A percentile compares a stretch with the other conserved stretches of the same genome.
Conservation (phyloP, 2,113 vertebrate species). For the Clarias macrocephalus region DNA sequence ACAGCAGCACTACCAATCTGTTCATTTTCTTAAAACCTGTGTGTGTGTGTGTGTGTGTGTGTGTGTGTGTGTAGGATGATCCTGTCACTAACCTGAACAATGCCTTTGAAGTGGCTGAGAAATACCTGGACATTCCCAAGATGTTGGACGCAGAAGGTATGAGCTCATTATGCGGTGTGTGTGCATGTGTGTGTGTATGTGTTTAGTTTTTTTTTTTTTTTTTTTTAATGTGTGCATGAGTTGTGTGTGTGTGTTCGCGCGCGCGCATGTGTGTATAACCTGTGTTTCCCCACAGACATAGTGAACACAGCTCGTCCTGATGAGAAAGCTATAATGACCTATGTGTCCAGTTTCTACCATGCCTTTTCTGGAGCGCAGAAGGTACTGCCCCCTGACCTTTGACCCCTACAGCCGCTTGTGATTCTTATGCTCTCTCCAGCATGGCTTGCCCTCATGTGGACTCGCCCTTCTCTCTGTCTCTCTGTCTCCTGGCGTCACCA, state of each 20-base stretch:
- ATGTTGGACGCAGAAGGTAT: conserved; percentile 90
- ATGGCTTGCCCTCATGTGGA: conserved; percentile 60
- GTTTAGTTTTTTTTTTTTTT: no score
- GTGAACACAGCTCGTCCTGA: conserved; percentile 95
- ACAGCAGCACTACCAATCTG: not conserved
- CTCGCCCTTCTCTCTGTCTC: conserved; percentile 11
- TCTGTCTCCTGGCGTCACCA: conserved; percentile 14
- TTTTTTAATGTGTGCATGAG: conserved; percentile 7
- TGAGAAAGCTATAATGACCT: conserved; percentile 99
- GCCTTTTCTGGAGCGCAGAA: conserved; percentile 97
- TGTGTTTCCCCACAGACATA: conserved; percentile 83
- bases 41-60: not conserved
- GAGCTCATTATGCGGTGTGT: not conserved
- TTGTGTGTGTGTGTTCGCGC: conserved; percentile 33
- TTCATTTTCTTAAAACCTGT: not conserved
- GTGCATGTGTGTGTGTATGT: not conserved
- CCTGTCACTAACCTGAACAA: conserved; percentile 80
- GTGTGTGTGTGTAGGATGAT: conserved; percentile 69
- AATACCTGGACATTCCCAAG: conserved; percentile 82
- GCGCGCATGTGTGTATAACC: conserved; percentile 56
- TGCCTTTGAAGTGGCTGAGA: conserved; percentile 80
- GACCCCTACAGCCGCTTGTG: conserved; percentile 20
- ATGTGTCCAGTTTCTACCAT: conserved; percentile 99
- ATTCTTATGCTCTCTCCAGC: conserved; percentile 58
- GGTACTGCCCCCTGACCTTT: conserved; percentile 70